Base-by-base conservation (phyloP, 2,797 vertebrate genomes). In the Lutjanus argentimaculatus region DNA sequence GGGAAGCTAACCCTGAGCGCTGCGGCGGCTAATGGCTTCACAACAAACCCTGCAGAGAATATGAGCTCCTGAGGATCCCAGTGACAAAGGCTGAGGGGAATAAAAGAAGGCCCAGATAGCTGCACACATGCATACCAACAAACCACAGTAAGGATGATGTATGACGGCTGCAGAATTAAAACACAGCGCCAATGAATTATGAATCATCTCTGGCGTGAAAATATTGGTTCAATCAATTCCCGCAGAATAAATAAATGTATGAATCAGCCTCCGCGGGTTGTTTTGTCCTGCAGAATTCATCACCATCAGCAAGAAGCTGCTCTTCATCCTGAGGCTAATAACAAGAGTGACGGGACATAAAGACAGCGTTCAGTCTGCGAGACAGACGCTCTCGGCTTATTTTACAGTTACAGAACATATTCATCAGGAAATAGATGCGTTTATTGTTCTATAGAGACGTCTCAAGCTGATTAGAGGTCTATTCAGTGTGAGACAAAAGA, bases 11-110 rank as follows among this genome's bases (percentile, higher is more conserved):
- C 67, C 80, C 74, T 0, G 51, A 78, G 76, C 51, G 17, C 78
- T 0, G 81, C 53, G 45, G 69, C n/a, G 6, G 80, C 83, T 89
- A 83, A 86, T 75, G 87, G 87, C 87, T 82, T 46, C 85, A 83
- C 81, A 79, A 77, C 82, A 72, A 70, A 74, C 68, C 82, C 80
- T 65, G 79, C 64, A 73, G 80, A 85, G 86, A 78, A 70, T 49
- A n/a, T 30, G 81, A 85, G 75, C 80, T 67, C 66, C 78, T 1
- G 82, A 85, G 64, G 67, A 67, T 53, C 49, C 9, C 8, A 0
- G 57, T 8, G 63, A 81, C 77, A 84, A 67, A 87, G 70, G 64
- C 59, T 0, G 72, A 65, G 75, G 42, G 61, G 58, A 52, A 74
- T 7, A 22, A 72, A 65, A 64, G 80, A 61, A 66, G 43, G 67